Evolutionary conservation across 92 coral and sea anemone species (phyloP), one percentile per base, ranked within the genome.

Genomic region (Umimayanthus chanpuru): DNA sequence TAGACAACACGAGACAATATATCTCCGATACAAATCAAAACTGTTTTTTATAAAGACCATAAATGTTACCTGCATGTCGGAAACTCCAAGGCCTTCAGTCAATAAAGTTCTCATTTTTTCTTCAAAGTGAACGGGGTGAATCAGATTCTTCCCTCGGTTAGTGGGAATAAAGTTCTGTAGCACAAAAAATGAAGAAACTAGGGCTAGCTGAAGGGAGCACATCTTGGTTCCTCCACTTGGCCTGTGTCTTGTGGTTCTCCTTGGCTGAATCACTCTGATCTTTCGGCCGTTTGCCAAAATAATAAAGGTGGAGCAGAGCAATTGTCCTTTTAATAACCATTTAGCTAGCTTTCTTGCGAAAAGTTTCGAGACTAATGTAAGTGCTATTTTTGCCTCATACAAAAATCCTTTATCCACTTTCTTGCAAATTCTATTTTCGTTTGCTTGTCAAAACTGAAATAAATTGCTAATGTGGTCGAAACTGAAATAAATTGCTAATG

Each of bases 1-100:
- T 16, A 53, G 58, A 53, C 20, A 53, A 18, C 58, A 53, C 58
- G 58, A 11, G 20, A 53, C 20, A 53, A 1, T 53, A 53, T 12
- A 29, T 72, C 40, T 72, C 21, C 29, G 10, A 2, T 28, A 71
- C 29, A 28, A 3, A 2, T 29, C 14, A 36, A 29, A 28, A 11
- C 3, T 0, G 3, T 18, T 14, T 28, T 28, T n/a, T n/a, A n/a
- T n/a, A n/a, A n/a, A n/a, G n/a, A n/a, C 76, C 11, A 0, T 29
- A 29, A 4, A 3, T 0, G 6, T 20, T 71, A 89, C 91, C 88
- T 89, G 88, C 49, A 89, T 66, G 30, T 49, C 73, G 43, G 64
- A 14, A 6, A 84, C 87, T 28, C 91, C 91, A 43, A 89, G 91
- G 36, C 88, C 88, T 28, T 89, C 89, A n/a, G 83, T 58, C n/a